A percentile compares a stretch with the other conserved stretches of the same genome.
Conservation (phyloP, 2,113 vertebrate genomes). For the Phocoena phocoena region DNA sequence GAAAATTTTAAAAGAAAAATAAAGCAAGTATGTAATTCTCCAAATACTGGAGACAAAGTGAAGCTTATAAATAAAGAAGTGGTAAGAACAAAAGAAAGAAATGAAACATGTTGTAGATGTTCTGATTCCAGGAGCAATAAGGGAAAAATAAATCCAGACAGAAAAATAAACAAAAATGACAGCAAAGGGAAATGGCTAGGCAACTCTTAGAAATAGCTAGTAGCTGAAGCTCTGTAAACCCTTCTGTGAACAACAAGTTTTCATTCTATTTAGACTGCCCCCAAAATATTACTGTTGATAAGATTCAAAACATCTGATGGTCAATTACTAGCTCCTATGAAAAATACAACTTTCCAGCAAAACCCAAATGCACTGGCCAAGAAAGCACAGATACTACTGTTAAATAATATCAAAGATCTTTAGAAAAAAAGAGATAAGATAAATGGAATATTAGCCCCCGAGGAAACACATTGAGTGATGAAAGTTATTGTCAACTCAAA, state of each 20-base stretch:
- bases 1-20: conserved; percentile 11
- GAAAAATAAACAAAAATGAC: background rate
- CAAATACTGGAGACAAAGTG: background rate
- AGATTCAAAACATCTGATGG: conserved; percentile 26
- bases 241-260: background rate
- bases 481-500: conserved; percentile 61
- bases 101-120: background rate
- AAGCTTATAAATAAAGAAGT: background rate
- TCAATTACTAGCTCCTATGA: background rate
- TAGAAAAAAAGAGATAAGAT: conserved; percentile 15
- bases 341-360: conserved; percentile 27
- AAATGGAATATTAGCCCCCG: conserved; percentile 45
- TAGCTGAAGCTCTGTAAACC: background rate
- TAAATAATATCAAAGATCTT: conserved; percentile 52
- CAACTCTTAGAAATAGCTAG: background rate
- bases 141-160: background rate
- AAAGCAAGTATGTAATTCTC: background rate
- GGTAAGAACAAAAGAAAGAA: background rate
- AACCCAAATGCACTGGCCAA: background rate
- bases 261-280: background rate
- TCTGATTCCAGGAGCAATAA: background rate
- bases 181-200: background rate
- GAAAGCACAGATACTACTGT: conserved; percentile 23
- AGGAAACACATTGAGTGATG: conserved; percentile 37
- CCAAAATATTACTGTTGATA: background rate